Base-by-base conservation (phyloP, 2,797 vertebrate species). In the Melopsittacus undulatus region DNA sequence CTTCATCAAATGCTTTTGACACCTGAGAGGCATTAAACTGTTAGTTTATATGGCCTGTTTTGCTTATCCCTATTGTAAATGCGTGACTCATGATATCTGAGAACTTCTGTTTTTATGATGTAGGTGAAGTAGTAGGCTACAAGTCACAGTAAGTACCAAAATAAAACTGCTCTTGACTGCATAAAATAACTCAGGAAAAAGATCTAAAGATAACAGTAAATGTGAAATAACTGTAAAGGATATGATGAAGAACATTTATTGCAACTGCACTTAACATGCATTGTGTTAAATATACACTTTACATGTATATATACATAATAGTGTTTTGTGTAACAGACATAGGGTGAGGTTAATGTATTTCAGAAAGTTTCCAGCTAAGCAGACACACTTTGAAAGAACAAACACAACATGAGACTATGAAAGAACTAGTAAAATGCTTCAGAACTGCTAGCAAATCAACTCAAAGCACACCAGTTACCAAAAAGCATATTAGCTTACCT, bases 281-380 rank as follows among this genome's bases (percentile, higher is more conserved):
- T 79, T 85, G 3, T 80, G 7, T 9, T 48, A 45, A 19, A 32
- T 42, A 19, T 20, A 46, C 2, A 10, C 8, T 13, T 26, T 68
- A 46, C n/a, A n/a, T 48, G 4, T 4, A 6, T 16, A 29, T 1
- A 43, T 12, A 30, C 2, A 4, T 9, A 62, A 12, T 6, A 42
- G 4, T 30, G 45, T 19, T 20, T 2, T 36, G 5, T 64, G 34
- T 18, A 64, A 27, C 7, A 4, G 9, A 20, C 2, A 4, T 20
- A 57, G 12, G 2, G 2, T 34, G 64, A 75, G 21, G 13, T 57
- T 9, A 68, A 5, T 11, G 9, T 38, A 24, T 67, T 67, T 52
- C 4, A 5, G 15, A 72, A 69, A 72, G 2, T 4, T 46, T 66
- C 26, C 24, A 66, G 26, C 5, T 62, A 48, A 59, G 10, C 14